Percentiles rank a stretch among this genome's conserved stretches.
Conservation (phyloP, 2,888 invertebrate genomes). For the Orthonychiurus folsomi region DNA sequence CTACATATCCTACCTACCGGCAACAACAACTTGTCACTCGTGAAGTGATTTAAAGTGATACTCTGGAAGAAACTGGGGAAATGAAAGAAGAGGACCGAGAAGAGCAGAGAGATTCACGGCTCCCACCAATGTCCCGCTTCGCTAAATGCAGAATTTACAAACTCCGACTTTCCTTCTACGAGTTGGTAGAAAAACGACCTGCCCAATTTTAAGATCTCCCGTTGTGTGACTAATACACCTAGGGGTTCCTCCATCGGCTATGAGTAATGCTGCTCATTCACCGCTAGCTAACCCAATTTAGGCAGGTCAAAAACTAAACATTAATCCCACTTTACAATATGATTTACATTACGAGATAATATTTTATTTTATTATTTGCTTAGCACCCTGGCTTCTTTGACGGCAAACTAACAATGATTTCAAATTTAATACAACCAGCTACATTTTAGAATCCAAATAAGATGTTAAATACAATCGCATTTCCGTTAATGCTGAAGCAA, state of each 20-base stretch:
- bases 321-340: no score
- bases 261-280: not conserved
- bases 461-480: no score
- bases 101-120: no score
- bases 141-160: not conserved
- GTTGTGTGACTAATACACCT: not conserved
- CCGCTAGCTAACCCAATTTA: not conserved
- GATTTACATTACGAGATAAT: no score
- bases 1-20: not conserved
- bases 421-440: no score
- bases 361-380: no score
- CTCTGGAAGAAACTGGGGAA: not conserved
- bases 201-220: not conserved
- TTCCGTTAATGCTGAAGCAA: no score
- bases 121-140: no score
- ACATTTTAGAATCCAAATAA: no score
- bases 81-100: not conserved
- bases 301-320: no score
- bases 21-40: not conserved
- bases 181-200: not conserved
- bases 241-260: not conserved
- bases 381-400: no score
- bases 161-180: not conserved
- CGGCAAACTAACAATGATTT: no score
- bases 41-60: constrained; percentile 1